Evolutionary conservation across 1,140 invertebrate genomes (phyloP), one percentile per base, ranked within the genome.

Genomic region (Galendromus occidentalis): DNA sequence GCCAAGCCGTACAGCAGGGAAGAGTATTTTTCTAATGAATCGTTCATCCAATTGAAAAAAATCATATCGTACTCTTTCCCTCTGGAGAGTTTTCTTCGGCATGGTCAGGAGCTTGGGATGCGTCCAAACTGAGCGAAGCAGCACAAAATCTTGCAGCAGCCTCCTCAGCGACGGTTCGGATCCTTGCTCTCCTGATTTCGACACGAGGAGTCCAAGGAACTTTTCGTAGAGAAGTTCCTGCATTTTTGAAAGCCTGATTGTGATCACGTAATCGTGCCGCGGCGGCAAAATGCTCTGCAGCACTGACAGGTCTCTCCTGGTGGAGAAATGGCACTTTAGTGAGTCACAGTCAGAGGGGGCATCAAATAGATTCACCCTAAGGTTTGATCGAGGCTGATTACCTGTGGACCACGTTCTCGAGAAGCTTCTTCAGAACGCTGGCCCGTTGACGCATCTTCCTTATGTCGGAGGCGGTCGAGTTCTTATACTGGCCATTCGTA

Each of bases 181-280:
- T 25, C 25, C 14, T 18, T 65, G 64, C 1, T 59, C 20, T 25
- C 25, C 51, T 2, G 14, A 17, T 25, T 22, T 25, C 22, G 25
- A 14, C 14, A 59, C 25, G 25, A 59, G 51, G 17, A 59, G 17
- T 14, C 51, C 51, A 68, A 84, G 73, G 70, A 83, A 91, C 70
- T 84, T 76, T 66, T 84, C 78, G 74, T 97, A 97, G n/a, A 98
- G 75, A 70, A 86, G 81, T 14, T 85, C 81, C 77, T 98, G 95
- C 0, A 87, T 73, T 17, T 87, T 83, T 0, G 86, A 83, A 7
- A 98, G 75, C 42, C 85, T 83, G 0, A 97, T 84, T 70, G 85
- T 87, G 18, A 99, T 80, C 0, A 94, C 90, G 76, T 93, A 97
- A 77, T 99, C 95, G 71, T 88, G 83, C 74, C 97, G 97, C 0